These are phyloP conservation scores for Bothrops jararaca DNA, from an alignment of 2,113 vertebrate genomes.

Conservation along the genomic window DNA sequence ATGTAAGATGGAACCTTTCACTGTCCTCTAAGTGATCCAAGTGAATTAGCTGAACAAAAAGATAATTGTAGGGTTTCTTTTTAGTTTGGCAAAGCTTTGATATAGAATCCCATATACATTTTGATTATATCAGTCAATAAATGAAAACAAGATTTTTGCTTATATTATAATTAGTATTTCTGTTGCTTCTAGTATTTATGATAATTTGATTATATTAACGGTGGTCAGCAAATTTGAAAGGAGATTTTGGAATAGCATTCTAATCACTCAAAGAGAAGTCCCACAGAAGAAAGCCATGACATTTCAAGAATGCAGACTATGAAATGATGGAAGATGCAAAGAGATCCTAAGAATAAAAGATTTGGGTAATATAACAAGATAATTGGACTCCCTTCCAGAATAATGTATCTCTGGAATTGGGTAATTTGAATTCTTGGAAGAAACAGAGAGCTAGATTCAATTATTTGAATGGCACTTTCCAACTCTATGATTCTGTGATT, in stretches of 20 bases:
- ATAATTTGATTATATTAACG: neutral
- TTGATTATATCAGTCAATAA: neutral
- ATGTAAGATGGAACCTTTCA: neutral
- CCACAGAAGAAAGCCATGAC: neutral
- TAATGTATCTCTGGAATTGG: neutral
- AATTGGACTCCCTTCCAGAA: neutral
- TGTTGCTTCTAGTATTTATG: neutral
- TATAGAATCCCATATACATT: neutral
- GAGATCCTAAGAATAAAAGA: neutral
- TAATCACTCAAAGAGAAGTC: neutral
- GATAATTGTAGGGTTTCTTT: neutral
- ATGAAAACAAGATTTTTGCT: neutral
- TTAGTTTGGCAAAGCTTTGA: neutral
- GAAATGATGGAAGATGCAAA: neutral
- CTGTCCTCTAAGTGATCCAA: neutral
- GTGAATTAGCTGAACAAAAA: neutral
- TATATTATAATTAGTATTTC: neutral
- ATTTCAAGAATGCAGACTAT: neutral
- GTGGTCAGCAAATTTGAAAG: neutral
- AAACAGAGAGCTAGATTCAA: neutral
- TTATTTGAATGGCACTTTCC: neutral
- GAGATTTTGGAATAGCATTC: neutral
- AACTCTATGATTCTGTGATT: neutral
- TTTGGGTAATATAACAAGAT: neutral
- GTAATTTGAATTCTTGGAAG: neutral